Evolutionary conservation across 2,113 vertebrate species (phyloP).

Genomic region (Crotalus horridus): DNA sequence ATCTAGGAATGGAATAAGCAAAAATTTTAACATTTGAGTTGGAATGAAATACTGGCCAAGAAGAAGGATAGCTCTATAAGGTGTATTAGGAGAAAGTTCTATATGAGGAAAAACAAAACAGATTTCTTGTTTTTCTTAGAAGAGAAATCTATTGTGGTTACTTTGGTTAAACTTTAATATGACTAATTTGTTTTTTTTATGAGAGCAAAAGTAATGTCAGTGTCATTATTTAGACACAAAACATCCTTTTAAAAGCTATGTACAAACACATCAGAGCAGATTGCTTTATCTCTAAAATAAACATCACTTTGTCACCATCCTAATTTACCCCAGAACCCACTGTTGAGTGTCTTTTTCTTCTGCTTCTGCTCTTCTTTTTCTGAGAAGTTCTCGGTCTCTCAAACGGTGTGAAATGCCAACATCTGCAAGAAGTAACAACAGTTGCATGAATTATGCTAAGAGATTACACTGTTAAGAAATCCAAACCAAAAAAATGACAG

Average conservation of each 20-base stretch:
- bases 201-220: not conserved
- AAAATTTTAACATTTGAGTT: not conserved
- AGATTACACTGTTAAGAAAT: not conserved
- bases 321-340: conserved; percentile 83
- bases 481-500: not conserved
- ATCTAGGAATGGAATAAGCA: not conserved
- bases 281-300: not conserved
- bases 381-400: conserved; percentile 84
- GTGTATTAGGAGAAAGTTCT: not conserved
- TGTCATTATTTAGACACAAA: not conserved
- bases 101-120: not conserved
- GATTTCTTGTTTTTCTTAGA: not conserved
- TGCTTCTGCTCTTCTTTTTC: conserved; percentile 84
- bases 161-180: not conserved
- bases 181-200: not conserved
- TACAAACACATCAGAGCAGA: not conserved
- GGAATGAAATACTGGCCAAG: not conserved
- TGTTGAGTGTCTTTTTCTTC: conserved; percentile 79
- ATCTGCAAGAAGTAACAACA: conserved; percentile 43
- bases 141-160: not conserved
- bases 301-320: not conserved
- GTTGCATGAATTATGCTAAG: not conserved
- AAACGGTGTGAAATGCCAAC: conserved; percentile 63
- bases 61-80: not conserved
- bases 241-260: not conserved